A percentile compares a stretch with the other conserved stretches of the same genome.
Evolutionary conservation across 2,797 vertebrate species (phyloP).

Genomic region (Antennarius maculatus): DNA sequence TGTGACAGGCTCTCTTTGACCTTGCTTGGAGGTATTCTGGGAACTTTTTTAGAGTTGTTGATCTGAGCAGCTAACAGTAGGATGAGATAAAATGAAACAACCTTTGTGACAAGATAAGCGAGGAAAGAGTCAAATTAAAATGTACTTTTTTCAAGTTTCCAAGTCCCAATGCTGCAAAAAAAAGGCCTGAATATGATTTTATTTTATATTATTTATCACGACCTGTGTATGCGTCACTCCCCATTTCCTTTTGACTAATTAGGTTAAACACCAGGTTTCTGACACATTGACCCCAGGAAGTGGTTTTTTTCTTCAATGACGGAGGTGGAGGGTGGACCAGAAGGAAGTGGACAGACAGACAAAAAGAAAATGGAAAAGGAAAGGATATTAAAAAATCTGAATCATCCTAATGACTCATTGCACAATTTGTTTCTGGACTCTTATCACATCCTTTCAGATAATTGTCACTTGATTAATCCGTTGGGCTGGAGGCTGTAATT

Average conservation of each 20-base stretch:
- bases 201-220: no score
- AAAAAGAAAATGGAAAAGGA: not conserved
- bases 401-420: not conserved
- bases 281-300: constrained; percentile 68
- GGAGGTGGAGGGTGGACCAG: constrained; percentile 15
- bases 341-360: constrained; percentile 43
- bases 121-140: constrained; percentile 18
- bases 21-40: constrained; percentile 42
- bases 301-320: constrained; percentile 35
- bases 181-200: constrained; percentile 3
- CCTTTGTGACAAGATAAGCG: constrained; percentile 19
- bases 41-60: constrained; percentile 28
- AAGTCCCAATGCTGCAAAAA: not conserved
- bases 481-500: constrained; percentile 4
- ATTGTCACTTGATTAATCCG: not conserved
- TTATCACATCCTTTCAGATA: not conserved
- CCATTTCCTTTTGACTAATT: constrained; percentile 50
- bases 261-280: constrained; percentile 49
- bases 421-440: not conserved
- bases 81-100: constrained; percentile 36
- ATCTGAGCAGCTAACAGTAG: constrained; percentile 27
- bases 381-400: not conserved
- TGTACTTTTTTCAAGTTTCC: constrained; percentile 11
- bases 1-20: constrained; percentile 30
- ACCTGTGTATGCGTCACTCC: not conserved